Evolutionary conservation across 2,113 vertebrate genomes (phyloP).

Genomic region (Parus major): DNA sequence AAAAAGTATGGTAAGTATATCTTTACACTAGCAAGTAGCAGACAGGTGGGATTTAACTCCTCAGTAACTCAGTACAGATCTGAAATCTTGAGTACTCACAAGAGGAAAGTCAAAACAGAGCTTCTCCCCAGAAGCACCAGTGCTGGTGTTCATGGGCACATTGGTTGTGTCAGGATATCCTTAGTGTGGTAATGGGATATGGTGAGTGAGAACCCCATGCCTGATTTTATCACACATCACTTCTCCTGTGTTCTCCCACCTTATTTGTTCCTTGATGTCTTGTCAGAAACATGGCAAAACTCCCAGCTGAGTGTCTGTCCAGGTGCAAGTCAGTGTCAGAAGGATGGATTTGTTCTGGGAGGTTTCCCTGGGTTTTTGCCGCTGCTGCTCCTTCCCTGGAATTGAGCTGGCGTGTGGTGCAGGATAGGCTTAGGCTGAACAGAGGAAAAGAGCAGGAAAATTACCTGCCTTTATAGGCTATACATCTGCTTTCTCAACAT

Average conservation of each 20-base stretch:
- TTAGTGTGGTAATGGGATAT: background rate
- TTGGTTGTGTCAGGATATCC: background rate
- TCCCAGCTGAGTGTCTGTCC: background rate
- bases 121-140: background rate
- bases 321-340: background rate
- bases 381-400: background rate
- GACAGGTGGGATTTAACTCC: background rate
- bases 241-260: background rate
- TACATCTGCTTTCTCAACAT: background rate
- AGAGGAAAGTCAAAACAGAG: background rate
- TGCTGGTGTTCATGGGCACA: background rate
- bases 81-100: background rate
- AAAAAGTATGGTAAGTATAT: slow-evolving; percentile 47
- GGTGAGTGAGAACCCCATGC: background rate
- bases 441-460: background rate
- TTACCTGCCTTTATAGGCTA: background rate
- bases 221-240: background rate
- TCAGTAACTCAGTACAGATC: background rate
- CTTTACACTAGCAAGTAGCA: background rate
- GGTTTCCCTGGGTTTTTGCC: background rate
- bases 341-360: background rate
- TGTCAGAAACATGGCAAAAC: background rate
- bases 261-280: background rate
- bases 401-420: rapidly evolving
- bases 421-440: background rate